Evolutionary conservation across 2,113 vertebrate species (phyloP).

Genomic region (Chaetura pelagica): DNA sequence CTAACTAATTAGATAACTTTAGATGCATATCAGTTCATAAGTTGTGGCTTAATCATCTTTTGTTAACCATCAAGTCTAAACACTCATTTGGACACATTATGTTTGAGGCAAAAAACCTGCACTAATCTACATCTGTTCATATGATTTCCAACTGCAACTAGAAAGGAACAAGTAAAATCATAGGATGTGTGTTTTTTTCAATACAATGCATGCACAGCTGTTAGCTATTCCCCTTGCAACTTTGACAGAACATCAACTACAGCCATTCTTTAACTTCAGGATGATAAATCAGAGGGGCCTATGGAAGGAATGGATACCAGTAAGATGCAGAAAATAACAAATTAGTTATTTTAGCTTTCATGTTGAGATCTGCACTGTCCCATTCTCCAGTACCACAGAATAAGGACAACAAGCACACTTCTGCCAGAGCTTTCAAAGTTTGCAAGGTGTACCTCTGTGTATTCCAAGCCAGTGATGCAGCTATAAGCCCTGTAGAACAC

Average conservation of each 20-base stretch:
- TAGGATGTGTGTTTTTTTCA: neutral
- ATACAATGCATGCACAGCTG: constrained; percentile 7
- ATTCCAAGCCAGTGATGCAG: neutral
- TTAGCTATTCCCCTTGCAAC: constrained; percentile 38
- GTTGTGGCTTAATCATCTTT: neutral
- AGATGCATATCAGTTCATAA: neutral
- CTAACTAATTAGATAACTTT: neutral
- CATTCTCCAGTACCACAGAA: neutral
- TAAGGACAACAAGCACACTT: neutral
- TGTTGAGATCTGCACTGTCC: constrained; percentile 10
- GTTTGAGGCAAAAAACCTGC: neutral
- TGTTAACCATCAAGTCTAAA: neutral
- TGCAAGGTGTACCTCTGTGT: neutral
- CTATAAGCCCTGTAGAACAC: neutral
- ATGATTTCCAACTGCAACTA: neutral
- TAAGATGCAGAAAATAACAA: constrained; percentile 32
- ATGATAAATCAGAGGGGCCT: constrained; percentile 52
- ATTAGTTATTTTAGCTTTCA: constrained; percentile 23
- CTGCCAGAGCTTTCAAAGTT: neutral
- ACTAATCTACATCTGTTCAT: neutral
- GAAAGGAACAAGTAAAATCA: neutral
- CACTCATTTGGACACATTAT: neutral
- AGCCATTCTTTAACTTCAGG: neutral
- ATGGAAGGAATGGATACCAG: neutral
- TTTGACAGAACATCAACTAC: constrained; percentile 47